Percentiles rank a stretch among this genome's conserved stretches.
phyloP scores from a whole-genome alignment of 2,888 invertebrate species.

The Chalcis sispes region DNA sequence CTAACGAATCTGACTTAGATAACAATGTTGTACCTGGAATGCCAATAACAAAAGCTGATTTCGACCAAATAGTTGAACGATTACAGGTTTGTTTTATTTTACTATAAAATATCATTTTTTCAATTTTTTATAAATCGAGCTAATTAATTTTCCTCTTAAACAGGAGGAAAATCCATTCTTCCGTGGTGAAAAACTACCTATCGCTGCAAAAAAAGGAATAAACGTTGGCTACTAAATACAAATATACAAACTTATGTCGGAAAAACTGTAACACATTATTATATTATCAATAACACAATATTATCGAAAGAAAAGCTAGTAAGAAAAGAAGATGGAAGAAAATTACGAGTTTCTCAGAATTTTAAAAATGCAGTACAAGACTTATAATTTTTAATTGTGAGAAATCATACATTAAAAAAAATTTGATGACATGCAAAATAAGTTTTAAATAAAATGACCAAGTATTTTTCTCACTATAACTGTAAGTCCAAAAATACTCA shows the following conservation, averaged over 20 bases:
- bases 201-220: slow-evolving; percentile 95
- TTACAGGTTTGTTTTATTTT: slow-evolving; percentile 76
- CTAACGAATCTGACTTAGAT: slow-evolving; percentile 78
- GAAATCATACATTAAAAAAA: neutral
- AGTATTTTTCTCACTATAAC: slow-evolving; percentile 23
- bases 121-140: no score
- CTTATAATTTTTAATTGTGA: neutral
- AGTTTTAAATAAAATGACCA: neutral
- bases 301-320: slow-evolving; percentile 22
- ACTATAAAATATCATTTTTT: slow-evolving; percentile 30
- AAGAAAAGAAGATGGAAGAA: neutral
- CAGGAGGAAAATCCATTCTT: slow-evolving; percentile 90
- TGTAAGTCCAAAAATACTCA: slow-evolving; percentile 25
- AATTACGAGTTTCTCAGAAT: slow-evolving; percentile 26
- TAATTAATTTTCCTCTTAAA: slow-evolving; percentile 64
- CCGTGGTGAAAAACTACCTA: slow-evolving; percentile 90
- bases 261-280: slow-evolving; percentile 33
- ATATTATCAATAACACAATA: slow-evolving; percentile 38
- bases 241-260: slow-evolving; percentile 19
- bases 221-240: slow-evolving; percentile 78
- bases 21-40: slow-evolving; percentile 64
- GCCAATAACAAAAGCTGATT: slow-evolving; percentile 78
- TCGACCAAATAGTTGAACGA: slow-evolving; percentile 83
- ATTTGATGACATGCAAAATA: slow-evolving; percentile 25
- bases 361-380: slow-evolving; percentile 29